These are phyloP conservation scores for Diphyllodes magnificus DNA, from an alignment of 2,113 vertebrate species.

Conservation along the genomic window DNA sequence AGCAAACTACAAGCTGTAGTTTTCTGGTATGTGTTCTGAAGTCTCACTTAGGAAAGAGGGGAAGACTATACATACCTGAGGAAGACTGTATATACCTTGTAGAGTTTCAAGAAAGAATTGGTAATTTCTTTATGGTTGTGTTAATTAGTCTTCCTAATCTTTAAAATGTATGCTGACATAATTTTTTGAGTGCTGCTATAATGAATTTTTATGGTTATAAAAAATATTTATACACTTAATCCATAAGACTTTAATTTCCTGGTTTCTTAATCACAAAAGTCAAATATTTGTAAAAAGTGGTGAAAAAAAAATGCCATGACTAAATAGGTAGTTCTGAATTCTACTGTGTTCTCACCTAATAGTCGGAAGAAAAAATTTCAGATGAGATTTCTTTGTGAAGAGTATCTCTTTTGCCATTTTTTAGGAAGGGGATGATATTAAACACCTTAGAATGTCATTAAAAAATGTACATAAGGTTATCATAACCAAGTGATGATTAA, in stretches of 20 bases:
- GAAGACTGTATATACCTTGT: neutral
- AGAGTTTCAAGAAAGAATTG: neutral
- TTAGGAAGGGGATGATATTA: neutral
- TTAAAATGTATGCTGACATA: neutral
- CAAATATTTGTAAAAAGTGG: neutral
- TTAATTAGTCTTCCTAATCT: neutral
- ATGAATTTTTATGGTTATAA: neutral
- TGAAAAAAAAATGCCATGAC: fast-evolving
- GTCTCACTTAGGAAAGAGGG: neutral
- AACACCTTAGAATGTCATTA: neutral
- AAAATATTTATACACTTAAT: neutral
- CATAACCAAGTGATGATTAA: neutral
- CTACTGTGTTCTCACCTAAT: neutral
- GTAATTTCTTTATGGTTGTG: neutral
- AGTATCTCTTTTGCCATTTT: neutral
- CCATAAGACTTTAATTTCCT: neutral
- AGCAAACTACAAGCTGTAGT: neutral
- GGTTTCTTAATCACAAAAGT: neutral
- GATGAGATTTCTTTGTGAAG: neutral
- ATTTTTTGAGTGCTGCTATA: neutral
- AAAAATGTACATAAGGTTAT: neutral
- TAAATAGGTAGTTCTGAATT: neutral
- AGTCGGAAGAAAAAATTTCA: neutral
- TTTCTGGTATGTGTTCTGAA: neutral
- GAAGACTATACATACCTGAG: neutral